phyloP scores from a whole-genome alignment of 2,113 vertebrate species.

The Eolophus roseicapilla region DNA sequence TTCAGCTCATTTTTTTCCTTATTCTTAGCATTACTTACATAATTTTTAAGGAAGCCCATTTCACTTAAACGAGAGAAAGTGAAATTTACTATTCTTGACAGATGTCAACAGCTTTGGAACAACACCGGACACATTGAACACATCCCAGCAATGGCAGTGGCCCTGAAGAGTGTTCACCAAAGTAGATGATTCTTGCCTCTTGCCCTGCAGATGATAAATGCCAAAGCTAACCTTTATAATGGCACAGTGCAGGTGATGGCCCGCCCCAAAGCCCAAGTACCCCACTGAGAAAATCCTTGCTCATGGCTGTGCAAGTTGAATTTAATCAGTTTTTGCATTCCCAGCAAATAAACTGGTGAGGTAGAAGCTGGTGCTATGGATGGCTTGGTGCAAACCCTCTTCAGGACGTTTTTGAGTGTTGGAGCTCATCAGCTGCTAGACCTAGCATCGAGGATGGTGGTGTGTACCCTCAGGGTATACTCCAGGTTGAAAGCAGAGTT shows the following conservation, averaged over 20 bases:
- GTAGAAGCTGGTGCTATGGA: not conserved
- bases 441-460: rapidly evolving
- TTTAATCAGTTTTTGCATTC: not conserved
- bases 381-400: not conserved
- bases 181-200: not conserved
- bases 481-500: not conserved
- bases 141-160: not conserved
- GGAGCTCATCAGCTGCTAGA: not conserved
- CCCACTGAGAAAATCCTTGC: not conserved
- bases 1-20: not conserved
- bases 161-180: not conserved
- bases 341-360: not conserved
- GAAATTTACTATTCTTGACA: not conserved
- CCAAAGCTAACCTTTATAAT: not conserved
- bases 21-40: not conserved
- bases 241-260: not conserved
- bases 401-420: not conserved
- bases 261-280: not conserved
- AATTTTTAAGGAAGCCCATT: not conserved
- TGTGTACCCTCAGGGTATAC: not conserved
- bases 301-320: not conserved
- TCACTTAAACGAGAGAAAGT: not conserved
- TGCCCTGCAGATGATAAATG: not conserved
- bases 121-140: not conserved
- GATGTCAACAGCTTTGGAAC: not conserved